Percentiles rank a stretch among this genome's conserved stretches.
phyloP scores from a whole-genome alignment of 2,113 vertebrate genomes.

The Pelvicachromis taeniatus region DNA sequence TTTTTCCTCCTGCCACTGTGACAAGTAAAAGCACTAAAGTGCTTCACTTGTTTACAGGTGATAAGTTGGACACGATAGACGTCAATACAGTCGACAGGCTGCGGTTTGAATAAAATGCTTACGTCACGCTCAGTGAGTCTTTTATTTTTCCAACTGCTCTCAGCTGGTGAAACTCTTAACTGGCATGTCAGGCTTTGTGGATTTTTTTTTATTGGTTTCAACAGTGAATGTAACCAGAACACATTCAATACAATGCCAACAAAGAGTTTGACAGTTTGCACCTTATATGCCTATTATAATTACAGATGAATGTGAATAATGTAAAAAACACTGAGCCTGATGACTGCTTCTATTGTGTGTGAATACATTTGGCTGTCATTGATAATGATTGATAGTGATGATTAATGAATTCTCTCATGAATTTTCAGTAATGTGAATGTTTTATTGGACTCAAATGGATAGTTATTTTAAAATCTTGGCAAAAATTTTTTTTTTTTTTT shows the following conservation, averaged over 20 bases:
- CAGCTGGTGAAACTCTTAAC: neutral
- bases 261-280: neutral
- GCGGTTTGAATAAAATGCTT: neutral
- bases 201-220: neutral
- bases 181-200: neutral
- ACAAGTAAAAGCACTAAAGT: neutral
- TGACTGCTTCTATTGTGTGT: neutral
- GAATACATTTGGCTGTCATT: neutral
- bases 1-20: neutral
- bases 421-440: neutral
- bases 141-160: neutral
- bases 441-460: neutral
- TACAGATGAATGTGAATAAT: neutral
- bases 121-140: neutral
- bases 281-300: neutral
- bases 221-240: neutral
- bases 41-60: neutral
- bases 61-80: neutral
- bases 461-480: neutral
- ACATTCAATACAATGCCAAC: neutral
- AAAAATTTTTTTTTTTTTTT: neutral
- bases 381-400: neutral
- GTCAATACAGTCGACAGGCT: neutral
- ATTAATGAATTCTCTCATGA: neutral
- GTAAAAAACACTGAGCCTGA: neutral